Evolutionary conservation across 2,113 vertebrate genomes (phyloP).

Genomic region (Daubentonia madagascariensis): DNA sequence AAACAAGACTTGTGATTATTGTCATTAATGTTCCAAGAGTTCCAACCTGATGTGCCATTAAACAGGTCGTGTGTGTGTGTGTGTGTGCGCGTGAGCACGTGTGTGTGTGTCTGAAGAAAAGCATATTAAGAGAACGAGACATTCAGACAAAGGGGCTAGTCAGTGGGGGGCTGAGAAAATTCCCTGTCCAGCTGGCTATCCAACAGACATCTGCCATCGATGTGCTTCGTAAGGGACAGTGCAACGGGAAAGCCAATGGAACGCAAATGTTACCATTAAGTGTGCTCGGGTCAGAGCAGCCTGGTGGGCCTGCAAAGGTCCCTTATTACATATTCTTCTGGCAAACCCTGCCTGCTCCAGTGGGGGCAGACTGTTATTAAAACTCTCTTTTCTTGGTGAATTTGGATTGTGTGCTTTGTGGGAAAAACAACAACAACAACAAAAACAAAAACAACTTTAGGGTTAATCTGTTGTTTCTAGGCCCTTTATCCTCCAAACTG

Average conservation of each 20-base stretch:
- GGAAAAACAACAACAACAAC: not conserved
- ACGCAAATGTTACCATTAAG: conserved; percentile 56
- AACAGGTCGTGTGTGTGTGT: not conserved
- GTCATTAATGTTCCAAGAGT: conserved; percentile 48
- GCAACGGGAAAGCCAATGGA: conserved; percentile 28
- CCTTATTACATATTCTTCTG: not conserved
- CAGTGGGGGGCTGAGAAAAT: not conserved
- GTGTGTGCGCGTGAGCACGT: not conserved
- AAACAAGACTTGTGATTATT: conserved; percentile 59
- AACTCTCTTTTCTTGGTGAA: conserved; percentile 13
- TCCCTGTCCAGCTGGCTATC: conserved; percentile 4
- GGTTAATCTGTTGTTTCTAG: not conserved
- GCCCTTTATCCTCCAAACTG: not conserved
- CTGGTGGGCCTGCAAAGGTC: not conserved
- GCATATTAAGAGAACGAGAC: not conserved
- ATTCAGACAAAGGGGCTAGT: conserved; percentile 36
- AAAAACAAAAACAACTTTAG: not conserved
- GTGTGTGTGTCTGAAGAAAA: not conserved
- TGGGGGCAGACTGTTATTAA: not conserved
- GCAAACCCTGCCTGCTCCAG: not conserved
- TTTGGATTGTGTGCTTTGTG: conserved; percentile 37
- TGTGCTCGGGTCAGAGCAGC: not conserved
- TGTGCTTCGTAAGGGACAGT: conserved; percentile 31
- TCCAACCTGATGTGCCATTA: conserved; percentile 44
- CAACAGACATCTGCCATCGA: conserved; percentile 5